Evolutionary conservation across 2,797 vertebrate genomes (phyloP).

Genomic region (Epinephelus malabaricus): DNA sequence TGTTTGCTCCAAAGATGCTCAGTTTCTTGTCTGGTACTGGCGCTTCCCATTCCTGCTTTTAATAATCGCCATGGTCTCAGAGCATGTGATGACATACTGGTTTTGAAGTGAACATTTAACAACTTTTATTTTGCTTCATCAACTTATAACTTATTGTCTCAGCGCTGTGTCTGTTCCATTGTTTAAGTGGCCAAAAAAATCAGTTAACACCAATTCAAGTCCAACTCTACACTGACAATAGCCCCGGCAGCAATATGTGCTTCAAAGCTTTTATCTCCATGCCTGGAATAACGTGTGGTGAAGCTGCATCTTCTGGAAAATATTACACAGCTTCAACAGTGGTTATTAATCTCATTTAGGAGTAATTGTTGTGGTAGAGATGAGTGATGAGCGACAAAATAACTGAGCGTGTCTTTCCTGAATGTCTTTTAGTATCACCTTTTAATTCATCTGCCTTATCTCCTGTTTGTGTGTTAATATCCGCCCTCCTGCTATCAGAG

Average conservation of each 20-base stretch:
- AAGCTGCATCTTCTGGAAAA: conserved; percentile 31
- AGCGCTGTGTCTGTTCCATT: background rate
- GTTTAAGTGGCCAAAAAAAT: background rate
- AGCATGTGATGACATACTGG: no score
- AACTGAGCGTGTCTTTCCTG: conserved; percentile 30
- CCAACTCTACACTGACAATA: background rate
- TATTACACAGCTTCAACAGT: conserved; percentile 5
- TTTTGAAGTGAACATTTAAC: no score
- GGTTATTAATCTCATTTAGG: conserved; percentile 39
- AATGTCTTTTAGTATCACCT: conserved; percentile 60
- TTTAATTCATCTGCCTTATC: conserved; percentile 62
- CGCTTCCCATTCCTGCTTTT: no score
- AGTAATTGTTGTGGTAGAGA: conserved; percentile 43
- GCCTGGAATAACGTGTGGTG: background rate
- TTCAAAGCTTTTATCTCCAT: conserved; percentile 1
- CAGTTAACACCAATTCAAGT: background rate
- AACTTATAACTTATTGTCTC: no score
- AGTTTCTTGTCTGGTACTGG: no score
- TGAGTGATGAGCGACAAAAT: conserved; percentile 55
- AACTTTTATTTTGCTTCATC: background rate
- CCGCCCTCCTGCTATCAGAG: conserved; percentile 63
- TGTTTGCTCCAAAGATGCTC: no score
- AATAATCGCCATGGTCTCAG: no score
- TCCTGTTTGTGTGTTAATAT: conserved; percentile 73
- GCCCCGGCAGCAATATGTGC: background rate